Base-by-base conservation (phyloP, 2,888 invertebrate genomes). In the Acanthoscelides obtectus region DNA sequence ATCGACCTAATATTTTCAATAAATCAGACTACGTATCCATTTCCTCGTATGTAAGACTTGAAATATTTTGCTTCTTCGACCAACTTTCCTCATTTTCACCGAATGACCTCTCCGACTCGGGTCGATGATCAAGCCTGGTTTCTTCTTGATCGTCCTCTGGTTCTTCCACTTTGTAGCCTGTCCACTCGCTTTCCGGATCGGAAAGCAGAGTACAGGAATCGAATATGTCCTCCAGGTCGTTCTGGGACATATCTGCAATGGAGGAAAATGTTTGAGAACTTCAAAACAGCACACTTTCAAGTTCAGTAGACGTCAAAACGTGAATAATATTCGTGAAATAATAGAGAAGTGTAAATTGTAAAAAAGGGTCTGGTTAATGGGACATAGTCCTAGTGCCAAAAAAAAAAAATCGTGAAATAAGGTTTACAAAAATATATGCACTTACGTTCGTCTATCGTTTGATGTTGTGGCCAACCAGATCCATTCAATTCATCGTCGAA, bases 171-270 rank as follows among this genome's bases (percentile, higher is more conserved):
- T 81, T 82, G 66, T 79, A 79, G 6, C 80, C 81, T 66, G 84
- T 86, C 92, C 92, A 92, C 79, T 92, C 92, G 79, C 91, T 92
- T 84, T 92, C 92, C 0, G 92, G 91, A 80, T 92, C 92, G 0
- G 92, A 92, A 83, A 91, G 91, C 75, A 92, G 87, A 76, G 84
- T 81, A 70, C 86, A 85, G 72, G 86, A 84, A 66, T 90, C 90
- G 21, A 88, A 82, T 5, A 89, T 82, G 72, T 91, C 91, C 73
- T 90, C 90, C 74, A 86, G 75, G 0, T 87, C 87, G 73, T 85
- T 83, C 71, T 88, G 87, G 0, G 88, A 87, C 70, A 86, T 78
- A 73, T 84, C 86, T 72, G 85, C 19, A 70, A 70, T n/a, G 63
- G 25, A 20, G n/a, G 12, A n/a, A 17, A 69, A 69, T 70, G n/a